Base-by-base conservation (phyloP, 2,797 vertebrate species). In the Clarias laeviceps region DNA sequence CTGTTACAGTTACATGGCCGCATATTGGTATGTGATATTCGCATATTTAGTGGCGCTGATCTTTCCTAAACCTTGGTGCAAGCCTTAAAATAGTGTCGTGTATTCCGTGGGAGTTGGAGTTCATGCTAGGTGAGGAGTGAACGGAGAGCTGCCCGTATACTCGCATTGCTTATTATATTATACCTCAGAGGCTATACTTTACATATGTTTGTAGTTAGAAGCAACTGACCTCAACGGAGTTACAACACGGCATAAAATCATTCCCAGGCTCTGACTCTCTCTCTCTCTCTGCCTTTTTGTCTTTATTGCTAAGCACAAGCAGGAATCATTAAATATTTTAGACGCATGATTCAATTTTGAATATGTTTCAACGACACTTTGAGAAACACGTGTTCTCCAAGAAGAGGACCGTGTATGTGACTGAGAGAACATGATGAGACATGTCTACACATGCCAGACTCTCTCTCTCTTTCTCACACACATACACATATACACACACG, bases 171-270 rank as follows among this genome's bases (percentile, higher is more conserved):
- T 65, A 34, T 62, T 59, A 50, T 76, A 65, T 65, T 76, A 64
- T 20, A 76, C 59, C 82, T 77, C 61, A 76, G 82, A 54, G 82
- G 45, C 45, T 65, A 54, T 34, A 76, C 27, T 65, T 54, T 77
- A 20, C 82, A 84, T 77, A 66, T 84, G 82, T 66, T 84, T 76
- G 73, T 66, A 66, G 82, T 84, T 84, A 84, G 27, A 82, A 72
- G 66, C 81, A 69, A 34, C 29, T 72, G 68, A 82, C 81, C 81
- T 82, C 81, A 82, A 84, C 45, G 0, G 61, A 66, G 59, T 65
- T 77, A 84, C 72, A 76, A 61, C 54, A 72, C 68, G 27, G 81
- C 68, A 82, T 57, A 72, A 72, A 72, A 72, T 82, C 68, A 8
- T 82, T 82, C 81, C 54, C 81, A 82, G 81, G 24, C 34, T 66